Evolutionary conservation across 2,888 invertebrate species (phyloP).

Genomic region (Sinohyriopsis cumingii): DNA sequence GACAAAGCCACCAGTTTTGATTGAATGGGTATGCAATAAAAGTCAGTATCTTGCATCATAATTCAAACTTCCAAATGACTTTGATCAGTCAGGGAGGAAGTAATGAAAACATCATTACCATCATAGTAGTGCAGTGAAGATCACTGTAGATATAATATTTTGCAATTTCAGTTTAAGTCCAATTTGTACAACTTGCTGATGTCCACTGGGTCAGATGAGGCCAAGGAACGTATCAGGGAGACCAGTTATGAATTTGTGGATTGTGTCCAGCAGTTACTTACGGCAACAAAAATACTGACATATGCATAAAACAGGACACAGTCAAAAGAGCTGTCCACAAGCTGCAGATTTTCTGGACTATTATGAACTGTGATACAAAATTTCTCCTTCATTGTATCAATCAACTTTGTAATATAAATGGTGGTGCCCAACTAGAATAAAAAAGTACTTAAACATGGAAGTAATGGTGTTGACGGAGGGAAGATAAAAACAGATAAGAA

Average conservation of each 20-base stretch:
- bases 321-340: too few relatives aligned
- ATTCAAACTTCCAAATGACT: not conserved
- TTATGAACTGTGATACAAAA: too few relatives aligned
- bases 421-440: too few relatives aligned
- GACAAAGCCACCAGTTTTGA: not conserved
- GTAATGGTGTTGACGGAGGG: too few relatives aligned
- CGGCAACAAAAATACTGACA: conserved; percentile 63
- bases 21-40: not conserved
- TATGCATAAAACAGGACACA: conserved; percentile 52
- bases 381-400: too few relatives aligned
- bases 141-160: not conserved
- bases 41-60: conserved; percentile 1
- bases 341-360: too few relatives aligned
- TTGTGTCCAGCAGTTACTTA: conserved; percentile 63
- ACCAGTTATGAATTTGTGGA: conserved; percentile 62
- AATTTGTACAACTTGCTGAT: conserved; percentile 65
- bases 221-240: conserved; percentile 52
- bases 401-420: too few relatives aligned
- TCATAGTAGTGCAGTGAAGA: too few relatives aligned
- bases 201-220: conserved; percentile 48
- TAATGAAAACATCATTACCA: not conserved
- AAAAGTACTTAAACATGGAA: too few relatives aligned
- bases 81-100: not conserved
- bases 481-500: too few relatives aligned
- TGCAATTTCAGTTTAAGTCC: conserved; percentile 64